Base-by-base conservation (phyloP, 2,888 invertebrate species). In the Caradrina clavipalpis region DNA sequence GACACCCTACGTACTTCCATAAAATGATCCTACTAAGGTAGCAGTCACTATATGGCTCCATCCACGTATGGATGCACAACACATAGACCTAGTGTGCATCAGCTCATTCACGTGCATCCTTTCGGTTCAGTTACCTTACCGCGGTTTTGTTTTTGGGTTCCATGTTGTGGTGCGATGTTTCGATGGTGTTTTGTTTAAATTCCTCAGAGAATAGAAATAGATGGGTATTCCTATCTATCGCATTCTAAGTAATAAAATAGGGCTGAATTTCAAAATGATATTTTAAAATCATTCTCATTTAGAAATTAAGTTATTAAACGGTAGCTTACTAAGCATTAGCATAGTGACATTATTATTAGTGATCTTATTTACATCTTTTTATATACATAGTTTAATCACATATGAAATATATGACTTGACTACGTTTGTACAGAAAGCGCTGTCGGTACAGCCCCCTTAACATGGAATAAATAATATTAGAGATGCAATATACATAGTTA, bases 1-100 rank as follows among this genome's bases (percentile, higher is more conserved):
- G 7, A 17, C 45, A 49, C 71, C 57, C 59, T 61, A n/a, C 57
- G 26, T 49, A 57, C 31, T 50, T 51, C 39, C 13, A 39, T 8
- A 21, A 56, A 66, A 65, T 47, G 5, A 39, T 66, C 13, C 1
- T 31, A 19, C 80, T 78, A 79, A 62, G 73, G 81, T 80, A 74
- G 61, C 68, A 57, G 60, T 83, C 82, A 78, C 73, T 62, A 72
- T 50, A 64, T 47, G 73, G 82, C 71, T 80, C 73, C 79, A 82
- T 89, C 87, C 88, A 88, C 86, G 81, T 21, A 59, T 78, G 53
- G 42, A 15, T 67, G 42, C 76, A 60, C 63, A 51, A 6, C 15
- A 49, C 47, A 51, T 15, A 88, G 90, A 91, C 91, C 94, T 93
- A 93, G 92, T 94, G 94, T 94, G 94, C 94, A 95, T 95, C 86